Evolutionary conservation across 2,797 vertebrate genomes (phyloP).

Genomic region (Odontamblyopus rebecca): DNA sequence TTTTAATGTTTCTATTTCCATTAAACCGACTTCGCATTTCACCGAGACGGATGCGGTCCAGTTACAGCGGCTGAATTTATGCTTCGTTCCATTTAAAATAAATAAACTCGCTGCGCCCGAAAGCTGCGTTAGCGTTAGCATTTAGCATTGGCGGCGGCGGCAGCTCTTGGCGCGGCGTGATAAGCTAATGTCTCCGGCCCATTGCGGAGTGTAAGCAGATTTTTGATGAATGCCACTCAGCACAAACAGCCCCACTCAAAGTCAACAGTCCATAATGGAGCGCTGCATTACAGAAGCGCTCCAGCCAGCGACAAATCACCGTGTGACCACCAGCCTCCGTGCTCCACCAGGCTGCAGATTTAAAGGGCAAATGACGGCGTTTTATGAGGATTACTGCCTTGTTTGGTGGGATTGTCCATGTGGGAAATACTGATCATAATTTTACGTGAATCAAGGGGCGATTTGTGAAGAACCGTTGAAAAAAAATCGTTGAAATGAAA

Average conservation of each 20-base stretch:
- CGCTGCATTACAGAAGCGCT: neutral
- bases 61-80: neutral
- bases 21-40: neutral
- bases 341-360: neutral
- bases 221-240: slow-evolving; percentile 39
- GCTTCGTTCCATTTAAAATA: neutral
- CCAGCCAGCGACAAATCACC: slow-evolving; percentile 10
- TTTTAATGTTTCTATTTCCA: neutral
- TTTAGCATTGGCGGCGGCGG: neutral
- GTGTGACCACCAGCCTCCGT: slow-evolving; percentile 14
- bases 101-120: neutral
- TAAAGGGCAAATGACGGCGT: no score
- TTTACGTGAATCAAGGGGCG: no score
- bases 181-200: slow-evolving; percentile 45
- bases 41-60: neutral
- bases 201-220: slow-evolving; percentile 34
- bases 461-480: no score
- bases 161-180: slow-evolving; percentile 39
- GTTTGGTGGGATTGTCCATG: no score
- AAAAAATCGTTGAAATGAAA: no score
- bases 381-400: no score
- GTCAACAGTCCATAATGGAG: slow-evolving; percentile 27
- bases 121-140: neutral
- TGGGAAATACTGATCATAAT: no score
- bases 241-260: slow-evolving; percentile 21